phyloP scores from a whole-genome alignment of 1,140 invertebrate species.

The Zaprionus ornatus region DNA sequence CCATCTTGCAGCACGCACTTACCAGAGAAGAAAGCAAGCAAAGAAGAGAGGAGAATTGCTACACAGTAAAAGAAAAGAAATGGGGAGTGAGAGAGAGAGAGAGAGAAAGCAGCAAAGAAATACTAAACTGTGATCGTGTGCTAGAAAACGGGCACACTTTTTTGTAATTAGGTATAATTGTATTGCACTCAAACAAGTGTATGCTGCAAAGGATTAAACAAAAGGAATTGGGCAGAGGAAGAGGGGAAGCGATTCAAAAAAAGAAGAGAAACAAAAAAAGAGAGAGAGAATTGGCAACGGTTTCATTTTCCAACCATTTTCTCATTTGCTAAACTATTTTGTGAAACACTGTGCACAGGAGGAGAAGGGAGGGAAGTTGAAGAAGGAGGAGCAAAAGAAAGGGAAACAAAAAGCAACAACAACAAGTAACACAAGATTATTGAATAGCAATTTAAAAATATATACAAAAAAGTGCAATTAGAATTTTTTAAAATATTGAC shows the following conservation, averaged over 20 bases:
- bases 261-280: not conserved
- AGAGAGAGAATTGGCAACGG: constrained; percentile 7
- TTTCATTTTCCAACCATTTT: constrained; percentile 33
- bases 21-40: not conserved
- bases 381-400: constrained; percentile 20
- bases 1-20: not conserved
- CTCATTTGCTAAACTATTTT: constrained; percentile 22
- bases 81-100: not conserved
- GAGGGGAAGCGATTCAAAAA: not conserved
- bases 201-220: not conserved
- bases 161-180: constrained; percentile 5
- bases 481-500: constrained; percentile 77
- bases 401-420: constrained; percentile 13
- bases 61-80: not conserved
- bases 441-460: constrained; percentile 59
- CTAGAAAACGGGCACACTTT: constrained; percentile 21
- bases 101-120: not conserved
- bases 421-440: constrained; percentile 37
- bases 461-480: constrained; percentile 80
- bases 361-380: constrained; percentile 1
- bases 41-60: not conserved
- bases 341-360: constrained; percentile 27
- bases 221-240: not conserved
- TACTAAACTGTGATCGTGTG: constrained; percentile 2
- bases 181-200: not conserved